Evolutionary conservation across 2,888 invertebrate species (phyloP).

Genomic region (Agapetus fuscipes): DNA sequence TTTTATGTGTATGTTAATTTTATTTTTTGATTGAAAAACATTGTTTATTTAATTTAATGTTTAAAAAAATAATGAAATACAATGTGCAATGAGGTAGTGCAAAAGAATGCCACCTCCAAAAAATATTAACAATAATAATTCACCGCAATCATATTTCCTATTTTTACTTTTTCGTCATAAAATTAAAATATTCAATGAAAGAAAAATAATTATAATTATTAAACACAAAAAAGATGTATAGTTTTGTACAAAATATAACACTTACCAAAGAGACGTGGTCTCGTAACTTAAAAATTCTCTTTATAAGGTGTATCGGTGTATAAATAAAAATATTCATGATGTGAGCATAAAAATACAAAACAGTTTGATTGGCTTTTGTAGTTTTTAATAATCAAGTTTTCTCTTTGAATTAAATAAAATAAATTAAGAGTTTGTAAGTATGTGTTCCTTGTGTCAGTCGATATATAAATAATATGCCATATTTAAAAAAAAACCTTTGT

Average conservation of each 20-base stretch:
- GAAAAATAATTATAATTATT: no score
- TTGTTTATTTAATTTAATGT: no score
- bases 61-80: no score
- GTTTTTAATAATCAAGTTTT: neutral
- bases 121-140: no score
- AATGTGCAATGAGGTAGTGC: no score
- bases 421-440: neutral
- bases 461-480: no score
- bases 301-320: conserved; percentile 4
- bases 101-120: no score
- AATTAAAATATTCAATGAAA: no score
- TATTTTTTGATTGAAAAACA: conserved; percentile 7
- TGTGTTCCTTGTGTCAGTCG: neutral
- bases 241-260: conserved; percentile 48
- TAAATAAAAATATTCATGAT: neutral
- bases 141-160: no score
- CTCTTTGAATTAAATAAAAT: neutral
- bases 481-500: no score
- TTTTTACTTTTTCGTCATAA: no score
- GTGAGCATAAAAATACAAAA: neutral
- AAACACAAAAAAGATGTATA: conserved; percentile 32
- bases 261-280: conserved; percentile 52
- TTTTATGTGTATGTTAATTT: neutral
- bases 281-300: conserved; percentile 39
- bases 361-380: neutral